These are phyloP conservation scores for Aradus depressus DNA, from an alignment of 2,888 invertebrate species.

Conservation along the genomic window DNA sequence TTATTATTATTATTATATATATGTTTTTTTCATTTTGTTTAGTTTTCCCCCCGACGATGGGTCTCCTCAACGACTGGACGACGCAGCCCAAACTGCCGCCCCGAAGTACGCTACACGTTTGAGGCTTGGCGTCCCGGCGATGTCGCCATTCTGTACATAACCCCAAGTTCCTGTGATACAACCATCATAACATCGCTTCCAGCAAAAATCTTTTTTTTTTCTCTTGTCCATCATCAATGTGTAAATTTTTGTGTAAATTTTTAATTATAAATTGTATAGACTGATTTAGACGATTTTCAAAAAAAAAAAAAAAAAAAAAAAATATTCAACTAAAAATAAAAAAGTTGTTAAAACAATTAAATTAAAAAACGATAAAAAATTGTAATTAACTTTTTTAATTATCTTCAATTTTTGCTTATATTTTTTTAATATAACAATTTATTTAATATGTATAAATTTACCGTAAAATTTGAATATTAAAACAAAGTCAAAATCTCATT, in stretches of 20 bases:
- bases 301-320: conserved; percentile 10
- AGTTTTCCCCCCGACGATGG: conserved; percentile 12
- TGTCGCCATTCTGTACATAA: background rate
- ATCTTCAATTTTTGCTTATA: conserved; percentile 3
- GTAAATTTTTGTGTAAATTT: conserved; percentile 14
- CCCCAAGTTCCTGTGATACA: conserved; percentile 17
- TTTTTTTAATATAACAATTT: conserved; percentile 4
- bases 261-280: conserved; percentile 16
- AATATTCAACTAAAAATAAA: background rate
- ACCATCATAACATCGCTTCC: conserved; percentile 17
- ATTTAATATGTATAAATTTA: conserved; percentile 5
- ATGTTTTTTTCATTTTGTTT: background rate
- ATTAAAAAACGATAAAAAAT: background rate
- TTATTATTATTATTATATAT: background rate
- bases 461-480: conserved; percentile 4
- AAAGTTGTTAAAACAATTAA: too few relatives aligned
- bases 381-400: background rate
- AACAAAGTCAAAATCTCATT: conserved; percentile 11
- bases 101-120: conserved; percentile 16
- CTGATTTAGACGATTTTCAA: conserved; percentile 15
- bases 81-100: conserved; percentile 5
- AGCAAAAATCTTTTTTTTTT: conserved; percentile 9
- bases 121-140: too few relatives aligned
- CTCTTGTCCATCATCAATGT: conserved; percentile 14
- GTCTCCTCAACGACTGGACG: conserved; percentile 12